phyloP scores from a whole-genome alignment of 2,797 vertebrate genomes.

The Molossus alvarezi region DNA sequence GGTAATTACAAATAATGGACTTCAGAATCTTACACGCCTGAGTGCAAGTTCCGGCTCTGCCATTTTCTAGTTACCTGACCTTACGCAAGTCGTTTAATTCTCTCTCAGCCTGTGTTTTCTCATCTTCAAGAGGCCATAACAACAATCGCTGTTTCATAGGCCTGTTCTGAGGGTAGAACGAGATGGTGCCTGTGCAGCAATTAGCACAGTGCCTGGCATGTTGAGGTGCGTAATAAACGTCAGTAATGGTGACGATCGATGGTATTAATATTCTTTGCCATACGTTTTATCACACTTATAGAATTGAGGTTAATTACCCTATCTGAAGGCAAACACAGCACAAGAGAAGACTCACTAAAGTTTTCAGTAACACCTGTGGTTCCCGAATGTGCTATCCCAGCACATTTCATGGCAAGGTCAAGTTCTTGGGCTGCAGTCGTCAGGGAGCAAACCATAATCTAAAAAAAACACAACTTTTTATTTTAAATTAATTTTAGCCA shows the following conservation, averaged over 20 bases:
- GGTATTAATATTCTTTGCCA: neutral
- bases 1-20: neutral
- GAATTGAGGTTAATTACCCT: neutral
- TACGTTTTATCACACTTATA: neutral
- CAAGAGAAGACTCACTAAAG: neutral
- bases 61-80: neutral
- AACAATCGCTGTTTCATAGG: neutral
- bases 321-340: neutral
- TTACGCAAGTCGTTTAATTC: neutral
- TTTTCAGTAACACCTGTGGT: neutral
- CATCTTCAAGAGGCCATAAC: neutral
- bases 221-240: neutral
- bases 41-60: constrained; percentile 30
- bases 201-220: neutral
- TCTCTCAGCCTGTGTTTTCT: neutral
- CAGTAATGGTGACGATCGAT: neutral
- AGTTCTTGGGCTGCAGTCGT: neutral
- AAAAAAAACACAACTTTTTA: neutral
- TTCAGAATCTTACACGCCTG: constrained; percentile 6
- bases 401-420: neutral
- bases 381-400: neutral
- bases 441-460: neutral
- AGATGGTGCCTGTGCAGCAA: fast-evolving
- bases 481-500: constrained; percentile 44
- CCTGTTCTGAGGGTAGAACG: neutral